Conservation (phyloP, 2,113 vertebrate species). For the Anarrhichthys ocellatus region DNA sequence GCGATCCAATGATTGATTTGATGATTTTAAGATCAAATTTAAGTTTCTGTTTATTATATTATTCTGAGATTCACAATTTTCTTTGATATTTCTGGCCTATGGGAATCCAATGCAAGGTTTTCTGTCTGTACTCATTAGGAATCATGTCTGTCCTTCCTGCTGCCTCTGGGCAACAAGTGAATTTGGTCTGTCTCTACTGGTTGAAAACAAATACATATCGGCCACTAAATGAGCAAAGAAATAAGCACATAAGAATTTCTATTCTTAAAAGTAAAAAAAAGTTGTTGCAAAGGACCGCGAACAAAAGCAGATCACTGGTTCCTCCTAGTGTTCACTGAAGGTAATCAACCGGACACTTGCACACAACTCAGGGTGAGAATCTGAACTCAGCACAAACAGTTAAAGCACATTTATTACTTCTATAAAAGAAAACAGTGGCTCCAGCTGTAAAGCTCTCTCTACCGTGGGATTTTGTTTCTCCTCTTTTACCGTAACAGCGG, state of each 20-base stretch:
- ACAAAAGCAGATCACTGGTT: slow-evolving; percentile 64
- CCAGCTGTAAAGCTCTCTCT: slow-evolving; percentile 54
- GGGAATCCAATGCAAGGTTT: not conserved
- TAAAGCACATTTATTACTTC: slow-evolving; percentile 64
- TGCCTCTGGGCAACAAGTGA: not conserved
- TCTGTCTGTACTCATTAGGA: not conserved
- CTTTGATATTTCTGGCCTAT: not conserved
- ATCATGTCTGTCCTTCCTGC: not conserved
- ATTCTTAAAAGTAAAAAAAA: not conserved
- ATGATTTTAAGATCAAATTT: not conserved
- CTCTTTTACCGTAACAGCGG: slow-evolving; percentile 63
- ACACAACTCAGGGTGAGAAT: not conserved
- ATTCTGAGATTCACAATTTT: not conserved
- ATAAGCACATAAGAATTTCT: not conserved
- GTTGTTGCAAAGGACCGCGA: not conserved
- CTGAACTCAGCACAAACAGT: slow-evolving; percentile 35
- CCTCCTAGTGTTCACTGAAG: slow-evolving; percentile 66
- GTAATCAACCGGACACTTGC: slow-evolving; percentile 29
- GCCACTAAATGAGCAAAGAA: not conserved
- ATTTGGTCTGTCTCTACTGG: not conserved
- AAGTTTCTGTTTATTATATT: not conserved
- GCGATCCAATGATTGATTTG: not conserved
- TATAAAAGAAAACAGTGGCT: slow-evolving; percentile 53
- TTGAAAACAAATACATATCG: not conserved
- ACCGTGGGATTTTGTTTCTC: slow-evolving; percentile 51